phyloP scores from a whole-genome alignment of 2,797 vertebrate genomes.

The Sebastes minor region DNA sequence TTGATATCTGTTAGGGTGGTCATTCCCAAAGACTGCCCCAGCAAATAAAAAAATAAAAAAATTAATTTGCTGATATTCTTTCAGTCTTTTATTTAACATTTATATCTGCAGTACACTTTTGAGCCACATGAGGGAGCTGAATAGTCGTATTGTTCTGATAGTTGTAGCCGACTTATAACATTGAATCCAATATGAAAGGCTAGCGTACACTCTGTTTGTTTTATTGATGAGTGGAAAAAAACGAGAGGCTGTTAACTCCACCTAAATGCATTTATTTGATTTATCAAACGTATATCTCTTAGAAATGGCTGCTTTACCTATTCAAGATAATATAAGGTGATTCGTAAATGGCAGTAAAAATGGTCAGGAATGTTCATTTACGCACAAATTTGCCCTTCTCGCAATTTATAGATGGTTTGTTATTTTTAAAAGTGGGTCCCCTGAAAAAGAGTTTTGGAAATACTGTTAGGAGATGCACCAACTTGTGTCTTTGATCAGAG shows the following conservation, averaged over 20 bases:
- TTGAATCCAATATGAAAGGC: background rate
- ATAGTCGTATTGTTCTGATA: background rate
- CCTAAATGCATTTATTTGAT: background rate
- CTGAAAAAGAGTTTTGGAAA: too few species aligned
- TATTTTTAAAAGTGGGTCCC: too few species aligned
- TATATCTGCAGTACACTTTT: background rate
- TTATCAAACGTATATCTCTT: too few species aligned
- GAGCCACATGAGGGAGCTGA: background rate
- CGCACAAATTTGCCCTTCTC: background rate
- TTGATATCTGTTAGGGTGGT: background rate
- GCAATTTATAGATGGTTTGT: background rate
- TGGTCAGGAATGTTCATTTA: background rate
- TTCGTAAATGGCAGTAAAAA: background rate
- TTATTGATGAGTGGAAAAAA: background rate
- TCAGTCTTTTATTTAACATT: background rate
- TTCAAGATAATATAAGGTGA: background rate
- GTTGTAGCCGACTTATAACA: background rate
- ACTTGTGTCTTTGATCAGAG: background rate
- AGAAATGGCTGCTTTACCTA: background rate
- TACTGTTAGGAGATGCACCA: background rate
- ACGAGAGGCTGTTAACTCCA: background rate
- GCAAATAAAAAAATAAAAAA: background rate
- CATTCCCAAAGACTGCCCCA: too few species aligned
- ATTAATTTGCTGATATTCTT: background rate
- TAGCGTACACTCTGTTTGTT: background rate